Evolutionary conservation across 2,888 invertebrate genomes (phyloP), one percentile per base, ranked within the genome.

Genomic region (Watsonalla cultraria): DNA sequence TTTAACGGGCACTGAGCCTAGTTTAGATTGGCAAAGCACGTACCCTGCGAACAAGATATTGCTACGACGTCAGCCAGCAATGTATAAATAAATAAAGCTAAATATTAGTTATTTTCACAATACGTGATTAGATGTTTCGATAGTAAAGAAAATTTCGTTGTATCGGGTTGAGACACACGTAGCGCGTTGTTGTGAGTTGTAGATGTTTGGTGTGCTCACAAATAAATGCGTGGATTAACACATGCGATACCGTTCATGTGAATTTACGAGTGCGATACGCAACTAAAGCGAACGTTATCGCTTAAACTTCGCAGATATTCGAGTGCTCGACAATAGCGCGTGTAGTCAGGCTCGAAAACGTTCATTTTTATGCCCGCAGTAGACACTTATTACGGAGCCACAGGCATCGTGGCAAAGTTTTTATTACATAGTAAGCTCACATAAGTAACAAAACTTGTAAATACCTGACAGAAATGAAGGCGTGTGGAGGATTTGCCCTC

Each of bases 61-160:
- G 55, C 51, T 45, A 55, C 55, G 55, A 60, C 53, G 55, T 54
- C 51, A 50, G 51, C 54, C 47, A 55, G 53, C 56, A 47, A 51
- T 24, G 24, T 42, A 42, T 42, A 42, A 42, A 42, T 42, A 42
- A 15, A 50, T 52, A 57, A 54, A 52, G 54, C 52, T 54, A 52
- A 51, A 45, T 46, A 35, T 35, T 11, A 42, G 42, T 42, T 42
- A 42, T 42, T 11, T 42, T 8, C 42, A 42, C 42, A 42, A 11
- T 42, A 11, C 42, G 11, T 42, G 42, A 11, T 11, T 11, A 11
- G 8, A 11, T 42, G 11, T 37, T 9, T 37, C 37, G 7, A 8
- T 4, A 37, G 7, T 37, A 37, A 37, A 37, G 7, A 37, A 7
- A 6, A 2, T 9, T 2, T 37, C 6, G 37, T 4, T 37, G 37